These are phyloP conservation scores for Emydura subglobosa DNA, from an alignment of 2,113 vertebrate genomes.

Conservation along the genomic window DNA sequence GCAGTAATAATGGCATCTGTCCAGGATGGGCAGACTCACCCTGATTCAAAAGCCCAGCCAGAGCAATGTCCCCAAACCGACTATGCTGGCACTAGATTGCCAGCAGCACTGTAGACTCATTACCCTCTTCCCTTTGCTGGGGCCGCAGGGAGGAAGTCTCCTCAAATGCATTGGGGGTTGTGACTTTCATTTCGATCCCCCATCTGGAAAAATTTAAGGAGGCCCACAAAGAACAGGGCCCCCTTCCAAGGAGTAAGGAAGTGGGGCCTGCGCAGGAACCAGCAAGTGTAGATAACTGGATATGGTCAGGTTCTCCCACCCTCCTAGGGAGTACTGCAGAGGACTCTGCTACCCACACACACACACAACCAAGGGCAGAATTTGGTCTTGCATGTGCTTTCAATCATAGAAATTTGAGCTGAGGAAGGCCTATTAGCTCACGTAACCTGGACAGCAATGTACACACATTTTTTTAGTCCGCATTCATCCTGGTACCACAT, in stretches of 20 bases:
- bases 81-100: not conserved
- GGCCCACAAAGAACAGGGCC: too few relatives aligned
- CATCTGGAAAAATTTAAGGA: not conserved
- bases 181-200: not conserved
- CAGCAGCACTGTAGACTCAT: not conserved
- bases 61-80: not conserved
- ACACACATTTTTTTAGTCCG: not conserved
- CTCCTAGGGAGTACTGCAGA: not conserved
- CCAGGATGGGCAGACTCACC: not conserved
- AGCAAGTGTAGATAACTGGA: not conserved
- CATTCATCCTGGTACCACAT: not conserved
- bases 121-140: not conserved
- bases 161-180: not conserved
- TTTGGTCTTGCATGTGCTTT: not conserved
- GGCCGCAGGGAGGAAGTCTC: too few relatives aligned
- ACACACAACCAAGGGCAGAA: not conserved
- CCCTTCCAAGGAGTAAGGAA: not conserved
- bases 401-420: not conserved
- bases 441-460: rapidly evolving
- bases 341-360: not conserved
- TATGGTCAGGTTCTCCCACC: not conserved
- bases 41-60: not conserved
- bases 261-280: not conserved
- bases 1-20: too few relatives aligned
- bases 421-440: not conserved